Conservation (phyloP, 1,140 invertebrate species). For the Cecropterus lyciades region DNA sequence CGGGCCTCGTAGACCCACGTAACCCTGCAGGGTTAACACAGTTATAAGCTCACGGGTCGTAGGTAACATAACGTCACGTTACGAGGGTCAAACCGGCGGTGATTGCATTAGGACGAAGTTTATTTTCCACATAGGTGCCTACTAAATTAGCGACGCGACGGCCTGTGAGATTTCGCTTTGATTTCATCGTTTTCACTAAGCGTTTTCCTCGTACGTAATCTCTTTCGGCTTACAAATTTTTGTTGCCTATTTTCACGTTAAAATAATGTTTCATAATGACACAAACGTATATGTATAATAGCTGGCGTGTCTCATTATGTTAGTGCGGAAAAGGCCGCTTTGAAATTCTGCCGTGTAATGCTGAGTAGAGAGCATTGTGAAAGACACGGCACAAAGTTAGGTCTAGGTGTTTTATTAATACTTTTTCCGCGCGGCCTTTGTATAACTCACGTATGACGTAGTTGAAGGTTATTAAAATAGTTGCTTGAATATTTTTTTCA, state of each 20-base stretch:
- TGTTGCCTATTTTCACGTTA: neutral
- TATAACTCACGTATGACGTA: conserved; percentile 17
- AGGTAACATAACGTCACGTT: conserved; percentile 66
- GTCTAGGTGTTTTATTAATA: conserved; percentile 33
- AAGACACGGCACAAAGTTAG: conserved; percentile 20
- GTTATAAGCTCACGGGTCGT: conserved; percentile 70
- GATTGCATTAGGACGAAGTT: conserved; percentile 69
- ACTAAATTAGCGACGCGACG: conserved; percentile 51
- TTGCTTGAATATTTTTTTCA: conserved; percentile 13
- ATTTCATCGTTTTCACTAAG: conserved; percentile 42
- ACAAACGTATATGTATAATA: conserved; percentile 9
- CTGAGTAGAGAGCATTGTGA: conserved; percentile 22
- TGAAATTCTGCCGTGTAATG: conserved; percentile 31
- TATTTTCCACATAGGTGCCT: conserved; percentile 57
- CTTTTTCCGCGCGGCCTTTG: conserved; percentile 24
- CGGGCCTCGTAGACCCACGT: conserved; percentile 66
- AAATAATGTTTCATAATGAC: conserved; percentile 14
- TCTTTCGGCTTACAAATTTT: conserved; percentile 5
- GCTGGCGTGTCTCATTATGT: conserved; percentile 25
- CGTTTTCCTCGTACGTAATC: conserved; percentile 31
- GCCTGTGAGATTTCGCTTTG: conserved; percentile 53
- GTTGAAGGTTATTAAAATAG: conserved; percentile 15
- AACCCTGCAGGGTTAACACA: conserved; percentile 69
- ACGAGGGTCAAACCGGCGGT: conserved; percentile 72
- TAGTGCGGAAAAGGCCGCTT: conserved; percentile 23